Percentiles rank a stretch among this genome's conserved stretches.
Conservation (phyloP, 2,113 vertebrate species). For the Indicator indicator region DNA sequence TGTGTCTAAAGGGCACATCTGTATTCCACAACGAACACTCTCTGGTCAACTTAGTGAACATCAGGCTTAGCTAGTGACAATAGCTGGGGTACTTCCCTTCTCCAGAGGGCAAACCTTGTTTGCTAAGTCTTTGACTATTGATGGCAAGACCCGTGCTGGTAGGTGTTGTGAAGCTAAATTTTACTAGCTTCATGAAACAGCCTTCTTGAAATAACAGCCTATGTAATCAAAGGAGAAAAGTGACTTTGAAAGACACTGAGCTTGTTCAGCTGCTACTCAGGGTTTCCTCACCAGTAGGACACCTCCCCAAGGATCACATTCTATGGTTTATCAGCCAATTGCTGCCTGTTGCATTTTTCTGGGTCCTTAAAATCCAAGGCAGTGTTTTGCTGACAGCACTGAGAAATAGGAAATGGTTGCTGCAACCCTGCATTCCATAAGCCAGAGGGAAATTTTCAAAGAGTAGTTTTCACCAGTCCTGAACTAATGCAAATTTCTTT, state of each 20-base stretch:
- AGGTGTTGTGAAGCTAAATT: background rate
- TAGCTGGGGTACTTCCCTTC: background rate
- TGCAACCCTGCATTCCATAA: background rate
- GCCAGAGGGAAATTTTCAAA: background rate
- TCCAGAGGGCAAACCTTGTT: background rate
- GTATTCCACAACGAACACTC: background rate
- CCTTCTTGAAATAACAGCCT: background rate
- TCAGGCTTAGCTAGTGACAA: background rate
- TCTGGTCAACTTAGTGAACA: background rate
- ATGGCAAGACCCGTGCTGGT: background rate
- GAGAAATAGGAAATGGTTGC: background rate
- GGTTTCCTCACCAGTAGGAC: background rate
- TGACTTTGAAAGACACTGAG: background rate
- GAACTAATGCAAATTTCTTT: background rate
- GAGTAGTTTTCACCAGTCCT: too few species aligned
- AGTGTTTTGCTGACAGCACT: background rate
- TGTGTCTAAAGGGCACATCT: background rate
- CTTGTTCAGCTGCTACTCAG: background rate
- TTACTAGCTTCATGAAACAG: background rate
- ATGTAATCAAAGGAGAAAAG: background rate
- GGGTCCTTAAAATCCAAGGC: constrained; percentile 9
- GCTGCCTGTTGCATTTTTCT: constrained; percentile 30
- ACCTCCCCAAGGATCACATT: background rate
- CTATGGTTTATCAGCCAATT: background rate
- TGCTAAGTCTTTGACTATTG: background rate